Percentiles rank a stretch among this genome's conserved stretches.
Conservation (phyloP, 2,888 invertebrate species). For the Patella caerulea region DNA sequence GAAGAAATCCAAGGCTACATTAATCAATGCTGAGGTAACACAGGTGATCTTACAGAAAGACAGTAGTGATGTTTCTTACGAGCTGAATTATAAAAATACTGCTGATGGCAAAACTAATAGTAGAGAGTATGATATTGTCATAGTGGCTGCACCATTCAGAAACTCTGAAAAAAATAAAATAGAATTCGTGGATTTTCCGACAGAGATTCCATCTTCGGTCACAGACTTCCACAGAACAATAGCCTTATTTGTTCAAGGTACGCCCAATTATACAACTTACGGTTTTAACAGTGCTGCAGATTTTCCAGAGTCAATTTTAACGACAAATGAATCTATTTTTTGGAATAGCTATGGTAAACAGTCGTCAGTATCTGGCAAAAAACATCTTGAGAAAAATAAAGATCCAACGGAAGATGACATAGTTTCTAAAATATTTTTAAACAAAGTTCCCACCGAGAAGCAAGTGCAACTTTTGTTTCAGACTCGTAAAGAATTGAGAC, state of each 20-base stretch:
- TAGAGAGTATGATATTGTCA: slow-evolving; percentile 75
- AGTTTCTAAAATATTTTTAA: slow-evolving; percentile 78
- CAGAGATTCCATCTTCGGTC: slow-evolving; percentile 43
- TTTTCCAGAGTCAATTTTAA: slow-evolving; percentile 71
- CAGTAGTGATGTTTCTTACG: slow-evolving; percentile 44
- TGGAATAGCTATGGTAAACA: slow-evolving; percentile 74
- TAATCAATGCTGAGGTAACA: slow-evolving; percentile 69
- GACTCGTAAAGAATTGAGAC: slow-evolving; percentile 47
- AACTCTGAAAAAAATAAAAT: slow-evolving; percentile 65
- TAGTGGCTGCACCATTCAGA: slow-evolving; percentile 76
- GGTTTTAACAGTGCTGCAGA: slow-evolving; percentile 64
- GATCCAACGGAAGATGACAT: slow-evolving; percentile 31
- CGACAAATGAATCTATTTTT: slow-evolving; percentile 72
- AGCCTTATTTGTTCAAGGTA: slow-evolving; percentile 75
- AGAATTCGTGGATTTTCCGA: slow-evolving; percentile 72
- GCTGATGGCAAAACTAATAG: slow-evolving; percentile 22
- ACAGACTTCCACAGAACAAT: slow-evolving; percentile 74
- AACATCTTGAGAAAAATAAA: slow-evolving; percentile 49
- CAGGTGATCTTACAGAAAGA: slow-evolving; percentile 48
- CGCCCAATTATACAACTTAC: slow-evolving; percentile 73
- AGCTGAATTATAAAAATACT: slow-evolving; percentile 45
- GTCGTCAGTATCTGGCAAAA: slow-evolving; percentile 54
- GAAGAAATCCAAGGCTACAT: slow-evolving; percentile 69
- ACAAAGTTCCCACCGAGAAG: slow-evolving; percentile 70
- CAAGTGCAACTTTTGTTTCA: slow-evolving; percentile 74